Evolutionary conservation across 2,888 invertebrate species (phyloP).

Genomic region (Caenorhabditis afra): DNA sequence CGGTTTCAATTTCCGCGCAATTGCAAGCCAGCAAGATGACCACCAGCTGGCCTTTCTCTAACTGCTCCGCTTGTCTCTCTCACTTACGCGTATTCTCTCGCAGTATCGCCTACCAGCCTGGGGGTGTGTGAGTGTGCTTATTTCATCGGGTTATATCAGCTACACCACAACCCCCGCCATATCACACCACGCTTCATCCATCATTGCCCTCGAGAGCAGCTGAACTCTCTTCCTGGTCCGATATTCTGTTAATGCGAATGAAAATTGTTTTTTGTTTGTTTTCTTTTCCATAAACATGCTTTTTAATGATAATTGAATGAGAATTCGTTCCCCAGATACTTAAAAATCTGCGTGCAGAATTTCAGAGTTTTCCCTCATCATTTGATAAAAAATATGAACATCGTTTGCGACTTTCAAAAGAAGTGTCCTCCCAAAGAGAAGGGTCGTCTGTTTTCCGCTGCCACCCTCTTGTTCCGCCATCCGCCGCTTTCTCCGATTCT

Average conservation of each 20-base stretch:
- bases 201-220: too few species aligned
- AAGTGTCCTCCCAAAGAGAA: too few species aligned
- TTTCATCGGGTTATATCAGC: conserved; percentile 20
- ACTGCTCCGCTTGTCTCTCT: conserved; percentile 14
- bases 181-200: conserved; percentile 1
- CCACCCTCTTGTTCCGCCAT: background rate
- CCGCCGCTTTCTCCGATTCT: conserved; percentile 23
- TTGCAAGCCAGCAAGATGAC: conserved; percentile 8
- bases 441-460: conserved; percentile 1
- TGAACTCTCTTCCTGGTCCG: too few species aligned
- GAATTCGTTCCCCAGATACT: too few species aligned
- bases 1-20: background rate
- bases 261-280: too few species aligned
- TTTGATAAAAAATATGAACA: too few species aligned
- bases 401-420: too few species aligned
- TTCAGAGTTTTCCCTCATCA: too few species aligned
- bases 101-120: conserved; percentile 23
- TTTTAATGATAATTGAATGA: too few species aligned
- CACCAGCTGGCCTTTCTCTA: conserved; percentile 38
- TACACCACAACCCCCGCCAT: conserved; percentile 6
- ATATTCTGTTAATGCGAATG: too few species aligned
- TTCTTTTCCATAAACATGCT: too few species aligned
- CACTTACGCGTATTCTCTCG: conserved; percentile 8
- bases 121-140: conserved; percentile 11
- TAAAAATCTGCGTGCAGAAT: too few species aligned